A percentile compares a stretch with the other conserved stretches of the same genome.
Evolutionary conservation across 2,113 vertebrate species (phyloP).

Genomic region (Cyanocitta stelleri): DNA sequence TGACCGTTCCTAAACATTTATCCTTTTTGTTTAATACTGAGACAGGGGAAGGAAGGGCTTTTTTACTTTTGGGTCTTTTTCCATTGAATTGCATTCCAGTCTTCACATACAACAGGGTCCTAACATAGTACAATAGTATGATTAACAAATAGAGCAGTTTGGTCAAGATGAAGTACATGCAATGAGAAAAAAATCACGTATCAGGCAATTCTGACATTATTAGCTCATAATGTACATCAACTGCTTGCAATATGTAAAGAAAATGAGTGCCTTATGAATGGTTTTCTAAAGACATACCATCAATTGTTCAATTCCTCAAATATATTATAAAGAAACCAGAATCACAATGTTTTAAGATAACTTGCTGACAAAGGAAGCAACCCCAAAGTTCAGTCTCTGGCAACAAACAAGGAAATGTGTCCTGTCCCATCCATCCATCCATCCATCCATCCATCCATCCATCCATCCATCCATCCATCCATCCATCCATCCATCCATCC

Average conservation of each 20-base stretch:
- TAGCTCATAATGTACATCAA: neutral
- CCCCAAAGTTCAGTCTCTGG: neutral
- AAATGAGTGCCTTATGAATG: neutral
- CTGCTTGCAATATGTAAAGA: neutral
- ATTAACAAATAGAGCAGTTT: neutral
- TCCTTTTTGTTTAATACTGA: neutral
- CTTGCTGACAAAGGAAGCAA: neutral
- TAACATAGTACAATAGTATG: neutral
- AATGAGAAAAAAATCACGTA: neutral
- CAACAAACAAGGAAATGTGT: neutral
- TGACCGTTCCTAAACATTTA: neutral
- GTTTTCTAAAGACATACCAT: neutral
- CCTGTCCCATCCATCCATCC: neutral
- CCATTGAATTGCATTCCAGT: neutral
- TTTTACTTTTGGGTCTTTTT: neutral
- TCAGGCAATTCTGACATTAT: neutral
- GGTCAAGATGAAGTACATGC: neutral
- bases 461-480: neutral
- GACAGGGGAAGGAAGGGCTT: neutral
- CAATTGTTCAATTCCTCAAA: neutral
- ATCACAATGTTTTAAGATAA: neutral
- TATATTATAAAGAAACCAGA: neutral
- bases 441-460: neutral
- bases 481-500: neutral
- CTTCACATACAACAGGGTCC: neutral